Evolutionary conservation across 2,797 vertebrate species (phyloP).

Genomic region (Distichodus sexfasciatus): DNA sequence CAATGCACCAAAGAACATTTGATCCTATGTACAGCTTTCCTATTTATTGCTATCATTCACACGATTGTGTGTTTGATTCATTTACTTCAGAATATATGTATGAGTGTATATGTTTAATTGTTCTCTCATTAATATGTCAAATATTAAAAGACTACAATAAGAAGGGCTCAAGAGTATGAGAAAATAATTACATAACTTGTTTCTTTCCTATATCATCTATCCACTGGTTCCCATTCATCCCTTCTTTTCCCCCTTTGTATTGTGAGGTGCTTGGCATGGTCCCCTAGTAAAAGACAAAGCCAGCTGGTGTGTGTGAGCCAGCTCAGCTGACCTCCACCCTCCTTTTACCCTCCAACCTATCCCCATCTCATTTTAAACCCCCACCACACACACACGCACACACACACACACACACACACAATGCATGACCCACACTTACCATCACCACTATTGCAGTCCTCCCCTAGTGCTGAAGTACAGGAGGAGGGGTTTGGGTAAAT

Average conservation of each 20-base stretch:
- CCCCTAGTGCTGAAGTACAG: slow-evolving; percentile 30
- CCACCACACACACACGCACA: slow-evolving; percentile 25
- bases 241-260: slow-evolving; percentile 33
- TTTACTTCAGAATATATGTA: too few relatives aligned
- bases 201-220: slow-evolving; percentile 15
- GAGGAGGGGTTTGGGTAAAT: slow-evolving; percentile 45
- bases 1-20: neutral
- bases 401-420: slow-evolving; percentile 29
- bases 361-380: slow-evolving; percentile 21
- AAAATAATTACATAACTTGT: slow-evolving; percentile 36
- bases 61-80: too few relatives aligned
- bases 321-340: slow-evolving; percentile 16
- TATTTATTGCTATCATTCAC: too few relatives aligned
- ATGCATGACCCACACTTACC: slow-evolving; percentile 28
- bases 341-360: slow-evolving; percentile 26
- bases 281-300: slow-evolving; percentile 39
- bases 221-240: neutral
- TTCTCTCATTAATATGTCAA: neutral
- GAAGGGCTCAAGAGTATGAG: neutral
- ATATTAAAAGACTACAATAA: neutral
- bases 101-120: neutral
- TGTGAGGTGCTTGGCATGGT: slow-evolving; percentile 46
- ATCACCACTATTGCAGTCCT: slow-evolving; percentile 18
- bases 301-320: slow-evolving; percentile 44
- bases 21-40: neutral